Percentiles rank a stretch among this genome's conserved stretches.
These are phyloP conservation scores for Papilio aristodemus DNA, from an alignment of 1,140 invertebrate species.

Conservation along the genomic window DNA sequence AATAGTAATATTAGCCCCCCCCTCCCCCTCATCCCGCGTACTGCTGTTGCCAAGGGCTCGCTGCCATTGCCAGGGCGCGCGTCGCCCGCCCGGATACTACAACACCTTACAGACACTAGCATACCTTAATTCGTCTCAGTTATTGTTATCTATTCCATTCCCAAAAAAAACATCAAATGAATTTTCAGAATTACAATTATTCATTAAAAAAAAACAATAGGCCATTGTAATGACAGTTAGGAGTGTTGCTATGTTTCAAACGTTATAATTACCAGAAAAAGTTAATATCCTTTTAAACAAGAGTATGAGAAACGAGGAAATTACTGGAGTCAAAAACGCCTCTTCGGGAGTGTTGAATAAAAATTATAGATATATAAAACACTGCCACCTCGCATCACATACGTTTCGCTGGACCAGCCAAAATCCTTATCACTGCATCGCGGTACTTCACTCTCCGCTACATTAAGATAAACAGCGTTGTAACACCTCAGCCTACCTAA, in stretches of 20 bases:
- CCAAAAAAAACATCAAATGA: conserved; percentile 32
- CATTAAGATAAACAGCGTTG: conserved; percentile 26
- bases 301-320: not conserved
- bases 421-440: conserved; percentile 31
- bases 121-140: conserved; percentile 52
- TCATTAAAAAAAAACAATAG: not conserved
- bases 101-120: conserved; percentile 26
- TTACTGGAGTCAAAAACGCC: not conserved
- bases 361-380: not conserved
- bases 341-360: not conserved
- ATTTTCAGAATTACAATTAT: not conserved
- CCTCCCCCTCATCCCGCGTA: conserved; percentile 38
- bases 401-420: conserved; percentile 35
- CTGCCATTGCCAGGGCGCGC: conserved; percentile 20
- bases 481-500: conserved; percentile 11
- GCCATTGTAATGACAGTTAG: not conserved
- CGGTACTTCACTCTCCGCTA: not conserved
- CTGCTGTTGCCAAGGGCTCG: conserved; percentile 25
- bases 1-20: conserved; percentile 41
- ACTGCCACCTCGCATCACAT: not conserved
- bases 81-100: conserved; percentile 34
- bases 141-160: conserved; percentile 35
- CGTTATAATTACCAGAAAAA: not conserved
- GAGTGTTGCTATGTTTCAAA: not conserved
- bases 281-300: not conserved